Evolutionary conservation across 2,113 vertebrate genomes (phyloP), one percentile per base, ranked within the genome.

Genomic region (Panthera uncia): DNA sequence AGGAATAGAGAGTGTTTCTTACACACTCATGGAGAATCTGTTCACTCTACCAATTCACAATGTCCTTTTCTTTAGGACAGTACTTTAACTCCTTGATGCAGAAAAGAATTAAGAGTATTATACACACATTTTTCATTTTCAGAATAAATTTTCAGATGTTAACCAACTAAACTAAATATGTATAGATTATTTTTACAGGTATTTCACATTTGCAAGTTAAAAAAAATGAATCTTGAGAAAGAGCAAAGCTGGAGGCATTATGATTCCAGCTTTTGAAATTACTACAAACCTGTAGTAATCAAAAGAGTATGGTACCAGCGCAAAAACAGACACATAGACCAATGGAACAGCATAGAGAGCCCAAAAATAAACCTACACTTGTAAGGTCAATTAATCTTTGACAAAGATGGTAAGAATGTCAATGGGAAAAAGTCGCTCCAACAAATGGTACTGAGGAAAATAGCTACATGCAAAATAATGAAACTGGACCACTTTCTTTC

Each of bases 161-260:
- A 83, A 76, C 33, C 97, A 38, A n/a, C 15, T 88, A 93, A 88
- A 38, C 14, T 31, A 96, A 84, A 89, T 96, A 74, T 18, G 15
- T 69, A 68, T 41, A 15, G 12, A 88, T 52, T 55, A 13, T 69
- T 92, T 86, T 0, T 52, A 48, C 1, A 81, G 80, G 2, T 74
- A 84, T 81, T 96, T 90, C 33, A 71, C 61, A 55, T 38, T 88
- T 31, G 23, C 71, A 36, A 50, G 3, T 66, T 74, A 15, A 8
- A 63, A 61, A 85, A 91, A 89, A 48, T 4, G 21, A 83, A 71
- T 76, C 38, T 48, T 76, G 73, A 76, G 73, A 48, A 76, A 76
- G 73, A 76, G 15, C 73, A 45, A 76, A 45, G 27, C 25, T 76
- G 25, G 73, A 76, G 41, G 7, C 45, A 76, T 48, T 14, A 76